Conservation (phyloP, 1,140 invertebrate genomes). For the Frieseomelitta varia region DNA sequence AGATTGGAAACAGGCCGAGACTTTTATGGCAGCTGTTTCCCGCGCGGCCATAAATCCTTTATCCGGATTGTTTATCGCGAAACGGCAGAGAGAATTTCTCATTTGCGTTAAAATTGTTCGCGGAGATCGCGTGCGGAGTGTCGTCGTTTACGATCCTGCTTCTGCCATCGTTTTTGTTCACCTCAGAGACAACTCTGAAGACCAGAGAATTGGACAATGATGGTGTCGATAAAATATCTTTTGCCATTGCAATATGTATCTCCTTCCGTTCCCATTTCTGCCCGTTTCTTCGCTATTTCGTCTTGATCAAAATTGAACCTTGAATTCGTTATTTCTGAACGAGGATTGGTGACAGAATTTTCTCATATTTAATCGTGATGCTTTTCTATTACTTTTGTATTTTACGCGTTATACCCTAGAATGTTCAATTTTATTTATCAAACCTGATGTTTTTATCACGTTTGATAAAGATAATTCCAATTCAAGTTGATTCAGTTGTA, state of each 20-base stretch:
- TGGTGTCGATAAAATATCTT: neutral
- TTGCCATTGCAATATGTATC: neutral
- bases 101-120: constrained; percentile 72
- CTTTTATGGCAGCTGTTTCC: constrained; percentile 72
- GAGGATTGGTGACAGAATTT: neutral
- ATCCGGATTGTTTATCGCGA: constrained; percentile 69
- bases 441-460: too few relatives aligned
- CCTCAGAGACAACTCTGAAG: neutral
- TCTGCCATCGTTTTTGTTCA: neutral
- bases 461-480: too few relatives aligned
- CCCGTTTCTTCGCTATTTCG: neutral
- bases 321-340: neutral
- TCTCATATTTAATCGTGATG: neutral
- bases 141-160: neutral
- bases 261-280: neutral
- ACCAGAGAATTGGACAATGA: neutral
- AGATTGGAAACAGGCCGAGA: constrained; percentile 73
- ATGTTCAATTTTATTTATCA: too few relatives aligned
- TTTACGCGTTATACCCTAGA: neutral
- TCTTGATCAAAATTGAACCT: neutral
- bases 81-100: constrained; percentile 62
- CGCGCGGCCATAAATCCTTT: constrained; percentile 68
- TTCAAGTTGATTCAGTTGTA: neutral
- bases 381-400: neutral
- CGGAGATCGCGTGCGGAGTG: constrained; percentile 15